Conservation (phyloP, 2,113 vertebrate genomes). For the Psittacara wagleri region DNA sequence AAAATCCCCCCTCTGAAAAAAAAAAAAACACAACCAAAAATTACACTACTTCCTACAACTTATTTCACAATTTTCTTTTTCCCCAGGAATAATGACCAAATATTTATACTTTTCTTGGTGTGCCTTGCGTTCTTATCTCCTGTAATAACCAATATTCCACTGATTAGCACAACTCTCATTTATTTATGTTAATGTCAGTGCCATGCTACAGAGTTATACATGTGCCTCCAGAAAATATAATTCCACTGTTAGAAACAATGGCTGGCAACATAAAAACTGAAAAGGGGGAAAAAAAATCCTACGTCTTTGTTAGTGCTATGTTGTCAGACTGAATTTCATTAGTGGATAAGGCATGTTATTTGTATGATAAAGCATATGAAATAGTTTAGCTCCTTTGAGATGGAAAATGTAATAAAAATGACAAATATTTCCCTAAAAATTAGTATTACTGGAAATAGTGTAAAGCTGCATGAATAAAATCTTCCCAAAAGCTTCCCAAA, state of each 20-base stretch:
- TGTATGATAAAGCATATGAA: background rate
- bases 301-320: background rate
- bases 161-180: background rate
- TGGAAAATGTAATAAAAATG: background rate
- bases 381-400: background rate
- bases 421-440: background rate
- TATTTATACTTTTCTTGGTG: background rate
- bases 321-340: background rate
- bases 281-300: background rate
- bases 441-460: background rate
- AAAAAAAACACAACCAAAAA: accelerated
- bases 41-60: background rate
- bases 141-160: background rate
- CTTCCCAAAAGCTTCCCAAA: background rate
- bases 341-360: background rate
- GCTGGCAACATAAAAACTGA: background rate
- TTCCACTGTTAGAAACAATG: background rate
- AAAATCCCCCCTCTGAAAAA: background rate
- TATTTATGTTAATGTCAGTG: background rate
- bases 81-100: background rate
- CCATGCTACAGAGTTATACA: background rate
- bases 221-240: background rate
- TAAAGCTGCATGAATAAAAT: background rate
- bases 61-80: background rate
- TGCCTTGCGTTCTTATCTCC: background rate